Evolutionary conservation across 2,113 vertebrate species (phyloP).

Genomic region (Sander vitreus): DNA sequence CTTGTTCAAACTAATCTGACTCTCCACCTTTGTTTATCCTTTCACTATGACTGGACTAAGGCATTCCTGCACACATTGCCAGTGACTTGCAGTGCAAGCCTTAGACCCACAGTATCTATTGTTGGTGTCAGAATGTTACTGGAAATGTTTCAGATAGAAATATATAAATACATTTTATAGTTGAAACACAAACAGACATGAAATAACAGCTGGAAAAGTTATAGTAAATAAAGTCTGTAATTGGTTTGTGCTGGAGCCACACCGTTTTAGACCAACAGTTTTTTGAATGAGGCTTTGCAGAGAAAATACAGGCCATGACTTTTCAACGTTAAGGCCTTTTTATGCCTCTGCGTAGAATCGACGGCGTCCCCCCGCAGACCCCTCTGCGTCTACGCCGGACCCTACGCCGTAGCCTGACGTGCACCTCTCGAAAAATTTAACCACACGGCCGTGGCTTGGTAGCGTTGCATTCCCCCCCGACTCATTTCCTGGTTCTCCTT

Average conservation of each 20-base stretch:
- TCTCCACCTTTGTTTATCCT: neutral
- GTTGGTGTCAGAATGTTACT: neutral
- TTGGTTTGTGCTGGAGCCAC: conserved; percentile 18
- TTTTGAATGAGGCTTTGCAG: neutral
- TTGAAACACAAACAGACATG: conserved; percentile 8
- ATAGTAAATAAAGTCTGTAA: conserved; percentile 27
- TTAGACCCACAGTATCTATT: neutral
- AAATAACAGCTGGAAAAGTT: conserved; percentile 19
- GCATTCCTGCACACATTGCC: neutral
- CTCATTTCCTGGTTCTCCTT: too few species aligned
- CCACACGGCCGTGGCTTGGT: too few species aligned
- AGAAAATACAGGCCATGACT: neutral
- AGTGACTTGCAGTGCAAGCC: neutral
- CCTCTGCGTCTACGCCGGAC: too few species aligned
- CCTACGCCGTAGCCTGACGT: too few species aligned
- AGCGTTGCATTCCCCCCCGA: too few species aligned
- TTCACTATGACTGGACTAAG: neutral
- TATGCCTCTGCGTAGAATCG: too few species aligned
- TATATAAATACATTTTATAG: conserved; percentile 36
- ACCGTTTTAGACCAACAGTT: neutral
- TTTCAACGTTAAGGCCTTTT: neutral
- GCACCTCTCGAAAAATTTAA: too few species aligned
- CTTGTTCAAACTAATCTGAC: neutral
- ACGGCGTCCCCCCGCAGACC: too few species aligned
- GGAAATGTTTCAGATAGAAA: conserved; percentile 12